Evolutionary conservation across 2,797 vertebrate species (phyloP), one percentile per base, ranked within the genome.

Genomic region (Eidolon dupreanum): DNA sequence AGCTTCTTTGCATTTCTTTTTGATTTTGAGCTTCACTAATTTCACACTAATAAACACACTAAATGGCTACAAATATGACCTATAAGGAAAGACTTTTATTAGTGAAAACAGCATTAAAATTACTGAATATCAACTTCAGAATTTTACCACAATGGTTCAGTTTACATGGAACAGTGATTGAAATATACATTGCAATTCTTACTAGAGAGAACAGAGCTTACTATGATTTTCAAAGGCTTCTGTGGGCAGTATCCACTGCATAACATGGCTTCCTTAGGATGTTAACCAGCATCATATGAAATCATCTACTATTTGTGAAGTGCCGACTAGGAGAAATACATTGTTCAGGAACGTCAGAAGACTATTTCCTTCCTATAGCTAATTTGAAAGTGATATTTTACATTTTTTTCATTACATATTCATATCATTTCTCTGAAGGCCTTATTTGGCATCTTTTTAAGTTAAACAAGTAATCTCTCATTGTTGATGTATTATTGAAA

Each of bases 61-160:
- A 57, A 86, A 93, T 93, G 68, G 78, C 93, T 98, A 93, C 90
- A 97, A 57, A 92, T 82, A 41, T 94, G 75, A 88, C 97, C 93
- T 97, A 92, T 96, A 94, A 96, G 96, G 95, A 97, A 97, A 96
- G 36, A 97, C 73, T 90, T 97, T 97, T 98, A 98, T 98, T 98
- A 75, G 61, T 88, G 94, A 96, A 97, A 98, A 98, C 81, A 96
- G 96, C 96, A 97, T 96, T 97, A 97, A 97, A 94, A 93, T 96
- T 38, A 97, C 53, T 68, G 46, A 85, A 95, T 95, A 95, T 51
- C 93, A 94, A 96, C 93, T 97, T 78, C 78, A 95, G 84, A 96
- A 88, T 79, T 94, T 92, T 95, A 88, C 53, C 77, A 95, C 96
- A 96, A 95, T 92, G 73, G 41, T 93, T 95, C 41, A 83, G 57